Base-by-base conservation (phyloP, 2,888 invertebrate genomes). In the Parelbella ahira region DNA sequence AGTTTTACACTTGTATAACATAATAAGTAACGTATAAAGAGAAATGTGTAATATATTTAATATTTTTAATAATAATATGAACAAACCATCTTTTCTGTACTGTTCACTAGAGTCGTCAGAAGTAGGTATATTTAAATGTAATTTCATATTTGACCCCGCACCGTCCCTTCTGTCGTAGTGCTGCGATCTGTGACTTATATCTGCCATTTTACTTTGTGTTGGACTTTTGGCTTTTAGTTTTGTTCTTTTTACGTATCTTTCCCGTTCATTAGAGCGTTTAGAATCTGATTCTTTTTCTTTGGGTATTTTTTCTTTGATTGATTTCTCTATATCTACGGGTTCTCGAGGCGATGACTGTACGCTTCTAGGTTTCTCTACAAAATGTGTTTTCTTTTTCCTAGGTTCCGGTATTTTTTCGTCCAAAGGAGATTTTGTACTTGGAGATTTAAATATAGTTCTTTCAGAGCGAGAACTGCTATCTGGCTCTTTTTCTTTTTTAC, bases 81-180 rank as follows among this genome's bases (percentile, higher is more conserved):
- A 24, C 41, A 25, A 19, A 83, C 87, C 82, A 55, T 87, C 82
- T 68, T 83, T 83, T 45, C 81, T 72, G 50, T 87, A 88, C 54
- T 88, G 88, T 56, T 88, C 88, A 66, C 90, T 91, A 3, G 90
- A 90, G 60, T 90, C 90, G 58, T 90, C 90, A 18, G 90, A 90
- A 8, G 90, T 90, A 7, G 89, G 89, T 49, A 89, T 88, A 50
- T 90, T 90, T 0, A 87, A 68, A 47, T 87, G 80, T 27, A 90
- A 77, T 56, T 90, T 90, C 54, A 84, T 77, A 46, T 82, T 84
- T 27, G 89, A 86, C 13, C 81, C 76, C 48, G 77, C 60, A 57
- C 75, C 69, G 53, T 90, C 90, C 37, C 90, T 81, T 65, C 89
- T 76, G n/a, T 88, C 75, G 18, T 82, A 77, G 50, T 87, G 84